Evolutionary conservation across 2,797 vertebrate species (phyloP).

Genomic region (Iguana delicatissima): DNA sequence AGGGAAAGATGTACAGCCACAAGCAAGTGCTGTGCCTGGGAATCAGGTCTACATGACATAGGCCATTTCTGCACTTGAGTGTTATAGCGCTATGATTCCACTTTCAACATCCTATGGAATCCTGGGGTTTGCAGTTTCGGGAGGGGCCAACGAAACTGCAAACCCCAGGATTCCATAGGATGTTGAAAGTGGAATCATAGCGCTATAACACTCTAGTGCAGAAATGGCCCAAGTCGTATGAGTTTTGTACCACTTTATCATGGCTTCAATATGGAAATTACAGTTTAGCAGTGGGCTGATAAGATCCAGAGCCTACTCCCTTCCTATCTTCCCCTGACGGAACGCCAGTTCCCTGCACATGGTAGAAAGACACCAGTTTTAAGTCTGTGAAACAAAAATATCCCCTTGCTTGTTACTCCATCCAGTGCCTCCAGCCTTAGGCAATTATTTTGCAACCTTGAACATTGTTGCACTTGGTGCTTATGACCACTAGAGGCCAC

Average conservation of each 20-base stretch:
- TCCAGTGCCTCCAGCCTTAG: too few species aligned
- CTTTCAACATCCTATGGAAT: too few species aligned
- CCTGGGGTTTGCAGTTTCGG: too few species aligned
- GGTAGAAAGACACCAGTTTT: neutral
- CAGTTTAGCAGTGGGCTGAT: neutral
- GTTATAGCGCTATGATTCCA: too few species aligned
- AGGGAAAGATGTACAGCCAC: neutral
- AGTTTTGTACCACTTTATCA: neutral
- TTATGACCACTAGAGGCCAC: neutral
- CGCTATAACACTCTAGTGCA: too few species aligned
- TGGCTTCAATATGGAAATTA: neutral
- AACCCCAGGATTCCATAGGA: too few species aligned
- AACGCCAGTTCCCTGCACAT: neutral
- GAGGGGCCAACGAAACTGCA: too few species aligned
- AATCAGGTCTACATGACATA: neutral
- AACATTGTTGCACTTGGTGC: neutral
- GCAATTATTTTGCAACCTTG: too few species aligned
- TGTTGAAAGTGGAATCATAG: too few species aligned
- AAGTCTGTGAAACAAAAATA: neutral
- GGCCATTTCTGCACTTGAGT: too few species aligned
- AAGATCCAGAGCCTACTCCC: neutral
- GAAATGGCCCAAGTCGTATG: neutral
- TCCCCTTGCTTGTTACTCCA: too few species aligned
- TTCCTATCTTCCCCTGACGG: neutral
- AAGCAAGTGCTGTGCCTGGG: neutral